A percentile compares a stretch with the other conserved stretches of the same genome.
Conservation (phyloP, 2,797 vertebrate species). For the Pachyuromys duprasi region DNA sequence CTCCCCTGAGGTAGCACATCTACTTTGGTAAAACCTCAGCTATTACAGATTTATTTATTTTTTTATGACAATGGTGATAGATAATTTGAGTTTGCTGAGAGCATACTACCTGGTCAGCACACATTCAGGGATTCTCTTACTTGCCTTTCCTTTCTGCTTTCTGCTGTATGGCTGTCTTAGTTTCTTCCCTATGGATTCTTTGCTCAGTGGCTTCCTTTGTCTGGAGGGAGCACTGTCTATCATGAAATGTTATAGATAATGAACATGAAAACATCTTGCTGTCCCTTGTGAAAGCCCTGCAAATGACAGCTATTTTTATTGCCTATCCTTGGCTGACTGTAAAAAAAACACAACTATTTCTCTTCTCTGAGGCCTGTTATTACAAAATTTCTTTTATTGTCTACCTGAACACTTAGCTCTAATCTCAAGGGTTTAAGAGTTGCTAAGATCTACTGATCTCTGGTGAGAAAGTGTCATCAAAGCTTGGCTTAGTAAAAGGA, state of each 20-base stretch:
- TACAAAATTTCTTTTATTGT: not conserved
- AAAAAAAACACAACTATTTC: not conserved
- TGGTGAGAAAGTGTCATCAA: not conserved
- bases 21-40: too few relatives aligned
- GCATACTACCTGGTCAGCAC: not conserved
- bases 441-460: not conserved
- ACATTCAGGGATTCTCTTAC: not conserved
- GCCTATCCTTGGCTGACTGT: not conserved
- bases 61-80: not conserved
- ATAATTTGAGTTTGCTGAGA: not conserved
- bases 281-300: not conserved
- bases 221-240: not conserved
- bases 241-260: not conserved
- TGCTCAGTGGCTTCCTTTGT: not conserved
- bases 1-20: not conserved
- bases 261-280: slow-evolving; percentile 67
- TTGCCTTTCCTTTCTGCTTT: not conserved
- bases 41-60: not conserved
- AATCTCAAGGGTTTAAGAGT: slow-evolving; percentile 78
- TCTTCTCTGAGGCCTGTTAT: not conserved
- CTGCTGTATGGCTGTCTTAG: not conserved
- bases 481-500: not conserved
- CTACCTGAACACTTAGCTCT: slow-evolving; percentile 38
- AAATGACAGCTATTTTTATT: not conserved
- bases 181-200: not conserved